Conservation (phyloP, 2,113 vertebrate species). For the Coptodon rendalli region DNA sequence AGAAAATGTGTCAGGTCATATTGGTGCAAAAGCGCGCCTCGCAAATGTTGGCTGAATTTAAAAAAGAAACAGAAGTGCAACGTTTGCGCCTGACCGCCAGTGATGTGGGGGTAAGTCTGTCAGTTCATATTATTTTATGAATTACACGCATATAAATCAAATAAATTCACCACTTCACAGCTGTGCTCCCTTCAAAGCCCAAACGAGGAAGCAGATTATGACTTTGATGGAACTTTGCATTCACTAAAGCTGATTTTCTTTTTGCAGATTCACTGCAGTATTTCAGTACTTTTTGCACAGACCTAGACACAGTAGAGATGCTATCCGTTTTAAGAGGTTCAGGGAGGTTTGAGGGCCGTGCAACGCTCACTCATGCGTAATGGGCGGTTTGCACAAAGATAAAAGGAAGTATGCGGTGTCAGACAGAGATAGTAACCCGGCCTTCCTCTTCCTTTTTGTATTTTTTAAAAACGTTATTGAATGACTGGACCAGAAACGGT, state of each 20-base stretch:
- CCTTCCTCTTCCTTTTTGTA: conserved; percentile 77
- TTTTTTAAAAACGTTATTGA: conserved; percentile 44
- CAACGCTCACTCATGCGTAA: conserved; percentile 41
- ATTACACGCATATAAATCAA: not conserved
- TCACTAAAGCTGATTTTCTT: not conserved
- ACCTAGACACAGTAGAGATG: not conserved
- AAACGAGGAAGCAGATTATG: conserved; percentile 31
- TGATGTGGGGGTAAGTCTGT: conserved; percentile 46
- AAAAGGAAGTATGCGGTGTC: conserved; percentile 55
- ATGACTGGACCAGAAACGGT: conserved; percentile 9
- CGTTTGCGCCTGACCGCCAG: not conserved
- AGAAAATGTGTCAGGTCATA: not conserved
- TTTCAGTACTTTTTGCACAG: not conserved
- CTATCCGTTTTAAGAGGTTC: not conserved
- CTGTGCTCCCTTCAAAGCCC: not conserved
- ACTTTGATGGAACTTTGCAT: not conserved
- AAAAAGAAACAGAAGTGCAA: conserved; percentile 2
- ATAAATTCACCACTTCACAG: not conserved
- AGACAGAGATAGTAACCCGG: conserved; percentile 40
- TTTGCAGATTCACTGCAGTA: not conserved
- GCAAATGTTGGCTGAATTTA: not conserved
- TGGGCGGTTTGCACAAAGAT: conserved; percentile 35
- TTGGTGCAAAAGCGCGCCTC: not conserved
- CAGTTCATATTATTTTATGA: not conserved
- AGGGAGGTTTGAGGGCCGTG: not conserved